Evolutionary conservation across 1,140 invertebrate genomes (phyloP), one percentile per base, ranked within the genome.

Genomic region (Zophobas atratus): DNA sequence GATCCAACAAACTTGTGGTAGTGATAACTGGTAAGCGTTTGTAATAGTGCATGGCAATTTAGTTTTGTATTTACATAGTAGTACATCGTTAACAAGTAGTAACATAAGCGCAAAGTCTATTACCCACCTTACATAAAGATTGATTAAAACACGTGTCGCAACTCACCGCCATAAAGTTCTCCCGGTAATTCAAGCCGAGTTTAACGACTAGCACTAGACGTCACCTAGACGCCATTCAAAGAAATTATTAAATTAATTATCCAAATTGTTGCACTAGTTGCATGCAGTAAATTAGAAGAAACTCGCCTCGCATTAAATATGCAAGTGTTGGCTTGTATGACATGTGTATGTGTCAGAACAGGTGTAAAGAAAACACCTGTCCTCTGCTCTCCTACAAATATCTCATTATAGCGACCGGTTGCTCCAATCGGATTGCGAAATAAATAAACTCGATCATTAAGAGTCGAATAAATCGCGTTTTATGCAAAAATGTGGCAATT

Each of bases 291-390:
- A 76, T 70, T 67, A 60, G 60, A 67, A 67, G 60, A 67, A 67
- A 67, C 60, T 67, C 60, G 39, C 2, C 57, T 60, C 57, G 33
- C 57, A 76, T 76, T 76, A 76, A 76, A 70, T 67, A 76, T 48
- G 57, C 57, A 56, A 70, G 48, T 76, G 74, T 63, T 76, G 60
- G 20, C n/a, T 76, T 48, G 60, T 67, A 76, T 76, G 75, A 76
- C 75, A 76, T 76, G 75, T 76, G 75, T 76, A 76, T 70, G 57
- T 76, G 75, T 76, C 75, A 76, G 75, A 60, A 76, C 75, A 76
- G 75, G 75, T 76, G 75, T 76, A 67, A 70, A 53, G 75, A 70
- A 32, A 48, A 49, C 75, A 76, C 75, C 75, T 76, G 75, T 76
- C 75, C 51, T 51, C 41, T 76, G 75, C 75, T 76, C 75, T 76